These are phyloP conservation scores for Lycaena phlaeas DNA, from an alignment of 2,888 invertebrate species.

Conservation along the genomic window DNA sequence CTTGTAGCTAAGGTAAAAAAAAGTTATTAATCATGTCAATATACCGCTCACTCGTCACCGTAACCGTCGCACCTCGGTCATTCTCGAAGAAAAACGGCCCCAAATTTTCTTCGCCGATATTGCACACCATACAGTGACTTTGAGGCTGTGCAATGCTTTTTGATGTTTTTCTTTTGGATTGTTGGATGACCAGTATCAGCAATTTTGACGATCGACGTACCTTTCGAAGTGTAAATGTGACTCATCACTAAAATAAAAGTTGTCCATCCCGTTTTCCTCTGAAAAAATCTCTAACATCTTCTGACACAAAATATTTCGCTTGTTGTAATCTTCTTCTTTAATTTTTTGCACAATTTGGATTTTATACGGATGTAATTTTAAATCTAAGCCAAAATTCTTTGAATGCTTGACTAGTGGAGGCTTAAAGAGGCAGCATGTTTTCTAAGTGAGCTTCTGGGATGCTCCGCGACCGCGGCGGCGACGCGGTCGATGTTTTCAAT, in stretches of 20 bases:
- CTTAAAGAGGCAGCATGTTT: constrained; percentile 10
- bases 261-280: constrained; percentile 7
- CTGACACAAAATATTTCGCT: constrained; percentile 7
- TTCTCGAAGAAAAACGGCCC: constrained; percentile 9
- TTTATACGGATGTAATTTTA: constrained; percentile 11
- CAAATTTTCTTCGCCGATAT: constrained; percentile 10
- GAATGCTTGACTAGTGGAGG: constrained; percentile 7
- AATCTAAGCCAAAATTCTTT: constrained; percentile 9
- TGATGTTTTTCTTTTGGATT: constrained; percentile 10
- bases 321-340: constrained; percentile 9
- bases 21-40: background rate
- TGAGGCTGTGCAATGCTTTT: constrained; percentile 12
- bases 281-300: constrained; percentile 7
- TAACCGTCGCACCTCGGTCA: background rate
- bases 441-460: constrained; percentile 24
- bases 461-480: constrained; percentile 9
- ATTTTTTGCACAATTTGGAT: constrained; percentile 12
- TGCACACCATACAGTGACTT: constrained; percentile 10
- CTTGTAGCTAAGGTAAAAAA: constrained; percentile 4
- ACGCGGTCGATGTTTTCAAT: constrained; percentile 13
- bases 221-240: constrained; percentile 9
- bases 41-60: too few relatives aligned
- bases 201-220: constrained; percentile 9
- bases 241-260: constrained; percentile 9
- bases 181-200: constrained; percentile 7